phyloP scores from a whole-genome alignment of 2,797 vertebrate species.

The Amazonetta brasiliensis region DNA sequence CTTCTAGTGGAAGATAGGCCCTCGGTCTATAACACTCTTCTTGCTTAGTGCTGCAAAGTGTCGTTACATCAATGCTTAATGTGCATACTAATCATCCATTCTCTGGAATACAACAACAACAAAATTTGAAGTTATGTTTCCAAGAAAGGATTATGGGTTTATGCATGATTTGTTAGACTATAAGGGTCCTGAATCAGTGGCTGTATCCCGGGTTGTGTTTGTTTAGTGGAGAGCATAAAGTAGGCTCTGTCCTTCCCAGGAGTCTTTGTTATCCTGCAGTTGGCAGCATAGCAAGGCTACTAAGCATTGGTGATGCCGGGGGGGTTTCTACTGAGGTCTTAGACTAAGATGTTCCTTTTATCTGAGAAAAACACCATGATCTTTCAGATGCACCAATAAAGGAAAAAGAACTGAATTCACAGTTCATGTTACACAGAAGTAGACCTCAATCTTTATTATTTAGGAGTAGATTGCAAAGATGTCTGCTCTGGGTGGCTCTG shows the following conservation, averaged over 20 bases:
- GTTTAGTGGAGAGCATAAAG: not conserved
- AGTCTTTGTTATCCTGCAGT: not conserved
- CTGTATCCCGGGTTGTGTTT: not conserved
- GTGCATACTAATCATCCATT: not conserved
- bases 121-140: not conserved
- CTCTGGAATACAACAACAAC: not conserved
- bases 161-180: not conserved
- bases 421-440: not conserved
- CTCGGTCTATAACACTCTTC: not conserved
- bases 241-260: not conserved
- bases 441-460: not conserved
- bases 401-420: not conserved
- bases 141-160: not conserved
- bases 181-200: not conserved
- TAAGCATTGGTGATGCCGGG: not conserved
- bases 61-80: not conserved
- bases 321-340: not conserved
- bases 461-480: not conserved
- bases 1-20: not conserved
- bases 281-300: not conserved
- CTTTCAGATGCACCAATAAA: not conserved
- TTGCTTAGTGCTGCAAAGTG: not conserved
- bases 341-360: not conserved
- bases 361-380: not conserved
- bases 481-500: not conserved